Evolutionary conservation across 2,797 vertebrate species (phyloP), one percentile per base, ranked within the genome.

Genomic region (Coluber constrictor): DNA sequence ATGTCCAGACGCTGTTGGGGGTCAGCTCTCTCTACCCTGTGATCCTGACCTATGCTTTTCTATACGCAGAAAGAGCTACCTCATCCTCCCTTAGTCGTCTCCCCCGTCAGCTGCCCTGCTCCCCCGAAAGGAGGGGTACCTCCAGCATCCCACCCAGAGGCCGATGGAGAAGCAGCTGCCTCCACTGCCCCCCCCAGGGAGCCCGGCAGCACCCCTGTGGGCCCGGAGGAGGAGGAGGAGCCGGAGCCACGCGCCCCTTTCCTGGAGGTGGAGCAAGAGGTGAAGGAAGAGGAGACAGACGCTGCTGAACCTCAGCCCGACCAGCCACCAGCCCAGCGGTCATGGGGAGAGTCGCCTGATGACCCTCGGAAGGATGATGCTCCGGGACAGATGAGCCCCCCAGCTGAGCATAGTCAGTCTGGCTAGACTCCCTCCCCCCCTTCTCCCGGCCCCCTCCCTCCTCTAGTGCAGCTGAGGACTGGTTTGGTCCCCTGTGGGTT

Each of bases 41-140:
- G 16, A 23, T 23, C 20, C 2, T 6, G 56, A 59, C 11, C 29
- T 56, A 2, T 59, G 51, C 37, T 89, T 37, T 25, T 94, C 56
- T 95, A 94, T 95, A 29, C 96, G 98, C 96, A 98, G 98, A 98
- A 98, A 92, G 98, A 98, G 90, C 96, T 97, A 94, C 97, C 98
- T 97, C 97, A 96, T 89, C 97, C 98, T 96, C 97, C 98, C 4
- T 96, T 99, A 97, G 97, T 97, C n/a, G 97, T 98, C 54, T 96
- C 98, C 55, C 97, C 98, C 0, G 97, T 98, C 92, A 97, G 96
- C 96, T 98, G 98, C 91, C 96, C 97, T 0, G 97, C 95, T 18
- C 97, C 95, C 1, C 93, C 93, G 0, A 96, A 94, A 90, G 96
- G 95, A 0, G 91, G 83, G 0, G 94, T 23, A 0, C 27, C 11